These are phyloP conservation scores for Acanthosepion lycidas DNA, from an alignment of 2,888 invertebrate genomes.

Conservation along the genomic window DNA sequence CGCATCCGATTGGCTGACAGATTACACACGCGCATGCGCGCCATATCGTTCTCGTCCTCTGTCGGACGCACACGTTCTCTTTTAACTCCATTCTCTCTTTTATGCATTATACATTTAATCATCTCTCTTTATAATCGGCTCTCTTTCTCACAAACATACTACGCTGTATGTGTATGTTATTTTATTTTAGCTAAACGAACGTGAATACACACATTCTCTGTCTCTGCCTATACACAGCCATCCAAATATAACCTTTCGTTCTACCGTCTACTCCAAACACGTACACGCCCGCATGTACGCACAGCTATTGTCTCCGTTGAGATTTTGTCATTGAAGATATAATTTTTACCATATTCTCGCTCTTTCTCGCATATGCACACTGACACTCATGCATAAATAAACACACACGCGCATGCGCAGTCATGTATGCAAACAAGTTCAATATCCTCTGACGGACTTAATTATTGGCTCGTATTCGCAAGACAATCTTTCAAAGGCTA, in stretches of 20 bases:
- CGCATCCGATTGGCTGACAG: not conserved
- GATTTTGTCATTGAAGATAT: no score
- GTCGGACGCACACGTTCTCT: not conserved
- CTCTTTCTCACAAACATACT: not conserved
- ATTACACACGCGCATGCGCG: constrained; percentile 40
- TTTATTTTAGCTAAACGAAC: no score
- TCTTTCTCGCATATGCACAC: not conserved
- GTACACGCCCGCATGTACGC: no score
- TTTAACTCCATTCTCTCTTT: not conserved
- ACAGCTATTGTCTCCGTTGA: no score
- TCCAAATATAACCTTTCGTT: no score
- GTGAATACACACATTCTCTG: no score
- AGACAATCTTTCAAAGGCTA: no score
- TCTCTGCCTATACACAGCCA: no score
- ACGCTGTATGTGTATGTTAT: not conserved
- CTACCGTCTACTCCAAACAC: no score
- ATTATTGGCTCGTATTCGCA: no score
- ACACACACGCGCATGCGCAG: constrained; percentile 40
- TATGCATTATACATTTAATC: not conserved
- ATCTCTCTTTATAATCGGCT: not conserved
- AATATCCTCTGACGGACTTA: no score
- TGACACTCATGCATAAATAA: constrained; percentile 36
- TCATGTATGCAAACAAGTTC: not conserved
- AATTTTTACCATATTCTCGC: no score
- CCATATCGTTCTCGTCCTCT: not conserved